These are phyloP conservation scores for Lepus townsendii DNA, from an alignment of 2,797 vertebrate species.

Conservation along the genomic window DNA sequence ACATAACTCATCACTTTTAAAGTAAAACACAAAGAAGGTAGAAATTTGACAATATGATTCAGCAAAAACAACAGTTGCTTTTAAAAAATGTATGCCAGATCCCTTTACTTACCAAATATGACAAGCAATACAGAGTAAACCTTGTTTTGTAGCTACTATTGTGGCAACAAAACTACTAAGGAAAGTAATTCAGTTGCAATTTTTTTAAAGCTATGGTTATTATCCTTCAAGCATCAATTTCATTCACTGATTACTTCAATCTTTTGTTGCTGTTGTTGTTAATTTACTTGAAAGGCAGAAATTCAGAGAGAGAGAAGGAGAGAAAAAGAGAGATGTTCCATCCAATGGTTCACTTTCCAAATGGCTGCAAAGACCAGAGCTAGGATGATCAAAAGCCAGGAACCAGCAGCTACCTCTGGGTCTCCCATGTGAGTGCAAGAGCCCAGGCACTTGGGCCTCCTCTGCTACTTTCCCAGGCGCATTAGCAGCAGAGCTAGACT, in stretches of 20 bases:
- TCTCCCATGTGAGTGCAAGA: no score
- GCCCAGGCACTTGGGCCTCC: no score
- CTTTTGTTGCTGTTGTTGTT: no score
- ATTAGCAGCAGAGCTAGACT: no score
- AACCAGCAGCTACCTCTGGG: no score
- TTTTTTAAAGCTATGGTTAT: not conserved
- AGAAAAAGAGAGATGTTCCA: no score
- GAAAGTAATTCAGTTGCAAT: not conserved
- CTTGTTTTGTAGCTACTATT: conserved; percentile 34
- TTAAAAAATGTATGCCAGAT: conserved; percentile 23
- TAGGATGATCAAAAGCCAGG: no score
- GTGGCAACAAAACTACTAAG: conserved; percentile 30
- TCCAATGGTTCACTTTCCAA: no score
- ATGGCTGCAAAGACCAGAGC: no score
- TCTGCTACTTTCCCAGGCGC: no score
- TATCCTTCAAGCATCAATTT: conserved; percentile 31
- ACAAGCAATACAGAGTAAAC: not conserved
- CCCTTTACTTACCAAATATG: conserved; percentile 12
- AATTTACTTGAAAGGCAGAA: no score
- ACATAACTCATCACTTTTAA: conserved; percentile 88
- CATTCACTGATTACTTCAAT: not conserved
- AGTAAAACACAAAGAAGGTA: conserved; percentile 88
- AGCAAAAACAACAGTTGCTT: conserved; percentile 20
- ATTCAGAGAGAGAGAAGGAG: no score
- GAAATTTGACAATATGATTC: not conserved